These are phyloP conservation scores for Cotesia typhae DNA, from an alignment of 1,140 invertebrate species.

Conservation along the genomic window DNA sequence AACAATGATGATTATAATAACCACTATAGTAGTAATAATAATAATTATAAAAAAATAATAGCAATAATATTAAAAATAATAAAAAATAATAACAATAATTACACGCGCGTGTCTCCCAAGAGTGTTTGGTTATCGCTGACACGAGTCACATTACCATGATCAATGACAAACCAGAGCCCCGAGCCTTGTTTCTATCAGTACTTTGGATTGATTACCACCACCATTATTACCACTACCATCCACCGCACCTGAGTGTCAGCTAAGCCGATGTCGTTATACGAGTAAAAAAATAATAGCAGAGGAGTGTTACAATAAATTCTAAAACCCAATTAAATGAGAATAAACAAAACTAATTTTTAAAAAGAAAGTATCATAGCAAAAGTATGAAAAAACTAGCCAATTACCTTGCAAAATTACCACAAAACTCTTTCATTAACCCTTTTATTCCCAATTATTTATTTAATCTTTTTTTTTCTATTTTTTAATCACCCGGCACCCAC, in stretches of 20 bases:
- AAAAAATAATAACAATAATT: constrained; percentile 6
- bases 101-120: constrained; percentile 26
- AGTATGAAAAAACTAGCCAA: neutral
- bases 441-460: neutral
- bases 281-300: constrained; percentile 15
- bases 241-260: constrained; percentile 34
- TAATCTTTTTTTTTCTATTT: constrained; percentile 38
- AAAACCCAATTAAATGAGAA: constrained; percentile 21
- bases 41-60: no score
- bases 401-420: no score
- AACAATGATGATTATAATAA: no score
- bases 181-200: constrained; percentile 51
- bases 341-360: neutral
- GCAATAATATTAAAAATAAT: no score
- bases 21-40: no score
- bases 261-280: constrained; percentile 28
- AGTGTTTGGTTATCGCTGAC: constrained; percentile 42
- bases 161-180: constrained; percentile 68
- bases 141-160: constrained; percentile 56
- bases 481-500: constrained; percentile 22
- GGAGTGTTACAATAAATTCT: constrained; percentile 18
- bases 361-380: neutral
- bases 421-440: neutral
- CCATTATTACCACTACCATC: constrained; percentile 7
- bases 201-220: constrained; percentile 21